Evolutionary conservation across 2,113 vertebrate genomes (phyloP).

Genomic region (Smithornis capensis): DNA sequence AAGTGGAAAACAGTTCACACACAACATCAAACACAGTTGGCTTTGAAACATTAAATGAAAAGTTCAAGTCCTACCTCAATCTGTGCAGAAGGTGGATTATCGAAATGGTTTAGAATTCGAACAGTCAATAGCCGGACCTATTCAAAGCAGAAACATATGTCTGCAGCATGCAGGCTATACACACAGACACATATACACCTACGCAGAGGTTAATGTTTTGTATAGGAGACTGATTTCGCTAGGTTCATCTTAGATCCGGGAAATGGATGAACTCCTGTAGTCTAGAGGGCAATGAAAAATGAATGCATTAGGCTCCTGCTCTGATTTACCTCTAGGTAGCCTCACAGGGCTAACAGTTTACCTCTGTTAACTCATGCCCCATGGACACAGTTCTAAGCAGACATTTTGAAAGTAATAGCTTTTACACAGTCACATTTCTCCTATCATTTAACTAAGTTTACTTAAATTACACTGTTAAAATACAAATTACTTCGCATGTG

Average conservation of each 20-base stretch:
- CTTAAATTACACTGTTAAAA: neutral
- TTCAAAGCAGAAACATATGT: neutral
- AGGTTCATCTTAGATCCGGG: neutral
- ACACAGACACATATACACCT: neutral
- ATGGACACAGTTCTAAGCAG: neutral
- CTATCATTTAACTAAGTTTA: neutral
- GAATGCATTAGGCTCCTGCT: neutral
- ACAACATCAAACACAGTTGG: neutral
- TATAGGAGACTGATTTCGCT: neutral
- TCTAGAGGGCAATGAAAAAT: neutral
- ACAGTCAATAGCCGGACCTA: constrained; percentile 91
- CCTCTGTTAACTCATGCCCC: neutral
- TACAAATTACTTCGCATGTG: neutral
- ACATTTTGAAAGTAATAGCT: neutral
- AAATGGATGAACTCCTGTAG: neutral
- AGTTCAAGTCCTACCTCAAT: constrained; percentile 78
- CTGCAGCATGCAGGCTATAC: neutral
- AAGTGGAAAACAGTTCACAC: neutral
- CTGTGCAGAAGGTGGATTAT: constrained; percentile 70
- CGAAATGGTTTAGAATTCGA: constrained; percentile 91
- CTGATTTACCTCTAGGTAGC: neutral
- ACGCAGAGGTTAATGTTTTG: neutral
- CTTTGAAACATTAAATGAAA: neutral
- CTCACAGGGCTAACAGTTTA: neutral
- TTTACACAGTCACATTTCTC: neutral